These are phyloP conservation scores for Chrysemys picta DNA, from an alignment of 2,113 vertebrate species.

Conservation along the genomic window DNA sequence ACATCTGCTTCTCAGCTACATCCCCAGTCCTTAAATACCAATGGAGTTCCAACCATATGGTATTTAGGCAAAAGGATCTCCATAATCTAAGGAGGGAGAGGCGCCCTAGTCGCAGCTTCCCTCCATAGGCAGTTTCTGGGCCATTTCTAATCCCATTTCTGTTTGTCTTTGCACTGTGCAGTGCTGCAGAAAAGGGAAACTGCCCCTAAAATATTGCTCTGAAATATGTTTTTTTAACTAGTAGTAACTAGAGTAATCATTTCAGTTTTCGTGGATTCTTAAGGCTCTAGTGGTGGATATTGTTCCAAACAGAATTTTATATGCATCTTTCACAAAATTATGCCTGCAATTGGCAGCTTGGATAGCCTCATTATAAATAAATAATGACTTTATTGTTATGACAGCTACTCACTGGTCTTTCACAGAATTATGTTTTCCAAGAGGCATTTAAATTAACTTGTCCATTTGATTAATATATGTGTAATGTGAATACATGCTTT, in stretches of 20 bases:
- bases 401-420: neutral
- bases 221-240: neutral
- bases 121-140: rapidly evolving
- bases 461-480: rapidly evolving
- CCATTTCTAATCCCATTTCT: neutral
- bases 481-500: neutral
- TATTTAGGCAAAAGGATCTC: neutral
- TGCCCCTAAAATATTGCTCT: neutral
- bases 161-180: neutral
- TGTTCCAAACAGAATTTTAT: neutral
- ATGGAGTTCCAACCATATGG: neutral
- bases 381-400: neutral
- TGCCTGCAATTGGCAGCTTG: neutral
- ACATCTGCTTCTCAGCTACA: neutral
- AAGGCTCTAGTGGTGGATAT: neutral
- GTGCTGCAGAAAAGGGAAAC: neutral
- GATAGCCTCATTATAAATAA: neutral
- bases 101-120: rapidly evolving
- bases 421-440: neutral
- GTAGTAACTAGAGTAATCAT: neutral
- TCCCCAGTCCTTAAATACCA: neutral
- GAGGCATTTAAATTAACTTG: neutral
- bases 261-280: neutral
- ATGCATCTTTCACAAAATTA: neutral
- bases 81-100: neutral